These are phyloP conservation scores for Quiscalus mexicanus DNA, from an alignment of 2,113 vertebrate genomes.

Conservation along the genomic window DNA sequence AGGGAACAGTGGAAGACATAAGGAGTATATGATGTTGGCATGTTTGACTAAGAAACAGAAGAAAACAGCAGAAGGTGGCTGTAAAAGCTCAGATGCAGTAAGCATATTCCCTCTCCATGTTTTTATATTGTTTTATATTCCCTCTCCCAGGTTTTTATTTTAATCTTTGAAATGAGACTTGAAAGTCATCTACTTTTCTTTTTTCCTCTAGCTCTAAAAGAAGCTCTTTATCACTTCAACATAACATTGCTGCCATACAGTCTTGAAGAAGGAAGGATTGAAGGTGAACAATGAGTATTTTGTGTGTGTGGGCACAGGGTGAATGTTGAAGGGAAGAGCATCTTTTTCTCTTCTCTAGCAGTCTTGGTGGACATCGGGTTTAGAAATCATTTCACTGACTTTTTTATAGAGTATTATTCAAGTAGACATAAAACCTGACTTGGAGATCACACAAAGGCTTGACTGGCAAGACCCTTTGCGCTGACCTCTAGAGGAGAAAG, in stretches of 20 bases:
- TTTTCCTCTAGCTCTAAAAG: neutral
- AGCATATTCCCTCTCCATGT: neutral
- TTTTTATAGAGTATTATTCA: neutral
- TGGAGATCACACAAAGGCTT: neutral
- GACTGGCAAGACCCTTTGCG: neutral
- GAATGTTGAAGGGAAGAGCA: neutral
- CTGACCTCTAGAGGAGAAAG: neutral
- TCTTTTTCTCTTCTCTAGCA: neutral
- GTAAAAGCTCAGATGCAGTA: neutral
- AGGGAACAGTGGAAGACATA: neutral
- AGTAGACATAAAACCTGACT: neutral
- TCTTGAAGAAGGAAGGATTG: neutral
- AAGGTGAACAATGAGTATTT: neutral
- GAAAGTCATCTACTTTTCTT: neutral
- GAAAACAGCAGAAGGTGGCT: neutral
- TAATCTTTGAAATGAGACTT: neutral
- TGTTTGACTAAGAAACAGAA: neutral
- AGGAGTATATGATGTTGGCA: accelerated
- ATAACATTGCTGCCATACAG: neutral
- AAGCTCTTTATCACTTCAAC: neutral
- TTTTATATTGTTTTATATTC: neutral
- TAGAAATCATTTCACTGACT: neutral
- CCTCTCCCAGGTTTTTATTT: neutral
- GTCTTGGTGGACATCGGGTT: neutral
- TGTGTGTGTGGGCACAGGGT: neutral